Evolutionary conservation across 2,113 vertebrate species (phyloP).

Genomic region (Cheilinus undulatus): DNA sequence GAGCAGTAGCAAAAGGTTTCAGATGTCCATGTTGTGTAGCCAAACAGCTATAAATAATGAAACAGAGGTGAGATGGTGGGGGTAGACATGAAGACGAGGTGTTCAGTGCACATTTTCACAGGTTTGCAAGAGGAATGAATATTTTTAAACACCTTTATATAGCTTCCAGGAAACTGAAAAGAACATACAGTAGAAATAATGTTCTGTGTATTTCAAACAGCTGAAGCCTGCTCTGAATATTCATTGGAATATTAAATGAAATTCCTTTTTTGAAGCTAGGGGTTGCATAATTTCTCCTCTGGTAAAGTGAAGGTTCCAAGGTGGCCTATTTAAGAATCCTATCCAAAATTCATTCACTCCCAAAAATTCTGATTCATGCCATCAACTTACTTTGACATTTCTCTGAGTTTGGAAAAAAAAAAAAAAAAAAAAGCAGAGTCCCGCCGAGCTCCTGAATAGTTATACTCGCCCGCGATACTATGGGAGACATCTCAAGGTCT

Average conservation of each 20-base stretch:
- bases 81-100: not conserved
- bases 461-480: conserved; percentile 62
- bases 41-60: conserved; percentile 70
- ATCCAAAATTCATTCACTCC: conserved; percentile 41
- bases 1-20: conserved; percentile 52
- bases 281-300: not conserved
- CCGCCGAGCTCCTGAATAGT: conserved; percentile 45
- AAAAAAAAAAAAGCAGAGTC: conserved; percentile 3
- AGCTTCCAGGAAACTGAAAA: not conserved
- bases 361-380: conserved; percentile 51
- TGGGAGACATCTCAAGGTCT: conserved; percentile 78
- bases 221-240: not conserved
- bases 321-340: conserved; percentile 48
- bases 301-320: conserved; percentile 15
- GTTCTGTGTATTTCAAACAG: not conserved
- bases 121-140: not conserved
- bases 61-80: conserved; percentile 53
- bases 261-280: conserved; percentile 1
- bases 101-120: not conserved
- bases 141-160: not conserved
- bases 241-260: conserved; percentile 1
- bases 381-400: conserved; percentile 50
- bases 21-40: conserved; percentile 53
- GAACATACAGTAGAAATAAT: not conserved
- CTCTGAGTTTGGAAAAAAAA: not conserved